Percentiles rank a stretch among this genome's conserved stretches.
Evolutionary conservation across 2,113 vertebrate genomes (phyloP).

Genomic region (Ellobius talpinus): DNA sequence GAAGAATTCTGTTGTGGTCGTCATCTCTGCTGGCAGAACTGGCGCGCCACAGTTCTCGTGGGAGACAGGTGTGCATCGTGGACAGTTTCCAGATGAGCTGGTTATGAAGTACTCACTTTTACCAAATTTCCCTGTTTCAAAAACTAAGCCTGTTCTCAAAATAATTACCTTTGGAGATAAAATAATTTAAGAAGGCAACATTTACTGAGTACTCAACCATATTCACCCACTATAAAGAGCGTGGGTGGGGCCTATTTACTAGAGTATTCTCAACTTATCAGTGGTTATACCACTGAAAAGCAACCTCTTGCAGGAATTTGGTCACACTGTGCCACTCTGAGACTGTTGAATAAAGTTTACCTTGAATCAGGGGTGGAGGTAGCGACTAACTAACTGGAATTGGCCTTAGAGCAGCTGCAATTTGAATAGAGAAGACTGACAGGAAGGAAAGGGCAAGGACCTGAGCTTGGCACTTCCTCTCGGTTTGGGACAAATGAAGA

Average conservation of each 20-base stretch:
- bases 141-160: not conserved
- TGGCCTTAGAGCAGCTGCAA: not conserved
- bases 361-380: not conserved
- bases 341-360: not conserved
- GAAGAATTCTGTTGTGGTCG: too few species aligned
- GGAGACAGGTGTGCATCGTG: not conserved
- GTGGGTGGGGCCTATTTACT: not conserved
- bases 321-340: not conserved
- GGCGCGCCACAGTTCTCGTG: too few species aligned
- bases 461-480: not conserved
- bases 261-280: not conserved
- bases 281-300: not conserved
- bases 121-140: not conserved
- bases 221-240: not conserved
- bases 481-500: not conserved
- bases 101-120: not conserved
- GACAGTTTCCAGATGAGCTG: not conserved
- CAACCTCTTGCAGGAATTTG: not conserved
- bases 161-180: conserved; percentile 4
- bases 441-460: not conserved
- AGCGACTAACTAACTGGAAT: not conserved
- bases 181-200: not conserved
- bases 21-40: too few species aligned
- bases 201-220: not conserved
- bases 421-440: not conserved